Conservation (phyloP, 2,888 invertebrate genomes). For the Polyommatus iphigenia region DNA sequence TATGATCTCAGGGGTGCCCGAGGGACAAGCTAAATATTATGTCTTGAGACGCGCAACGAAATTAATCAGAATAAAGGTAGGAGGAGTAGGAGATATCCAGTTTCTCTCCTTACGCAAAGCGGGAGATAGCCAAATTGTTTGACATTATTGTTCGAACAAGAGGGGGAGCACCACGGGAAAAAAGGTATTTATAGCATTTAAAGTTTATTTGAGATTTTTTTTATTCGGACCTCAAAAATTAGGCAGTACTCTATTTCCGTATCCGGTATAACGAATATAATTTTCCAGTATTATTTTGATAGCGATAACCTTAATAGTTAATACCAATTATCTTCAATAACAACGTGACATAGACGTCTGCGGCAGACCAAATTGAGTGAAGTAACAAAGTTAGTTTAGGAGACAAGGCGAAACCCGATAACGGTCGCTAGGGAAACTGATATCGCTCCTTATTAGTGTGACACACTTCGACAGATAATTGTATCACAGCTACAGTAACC, state of each 20-base stretch:
- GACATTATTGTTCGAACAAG: too few species aligned
- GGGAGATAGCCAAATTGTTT: too few species aligned
- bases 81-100: too few species aligned
- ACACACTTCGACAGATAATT: slow-evolving; percentile 22
- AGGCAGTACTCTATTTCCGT: background rate
- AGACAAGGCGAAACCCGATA: slow-evolving; percentile 29
- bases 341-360: background rate
- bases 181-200: too few species aligned
- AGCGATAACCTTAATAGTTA: background rate
- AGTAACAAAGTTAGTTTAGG: slow-evolving; percentile 18
- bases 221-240: too few species aligned
- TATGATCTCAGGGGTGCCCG: too few species aligned
- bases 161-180: too few species aligned
- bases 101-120: too few species aligned
- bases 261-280: background rate
- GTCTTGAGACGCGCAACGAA: too few species aligned
- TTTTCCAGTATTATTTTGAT: background rate
- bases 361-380: background rate
- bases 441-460: slow-evolving; percentile 12
- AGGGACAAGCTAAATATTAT: too few species aligned
- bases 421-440: slow-evolving; percentile 26
- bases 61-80: too few species aligned
- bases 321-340: background rate
- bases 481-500: background rate
- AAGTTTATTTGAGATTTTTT: too few species aligned